Conservation (phyloP, 2,888 invertebrate genomes). For the Lomographa bimaculata region DNA sequence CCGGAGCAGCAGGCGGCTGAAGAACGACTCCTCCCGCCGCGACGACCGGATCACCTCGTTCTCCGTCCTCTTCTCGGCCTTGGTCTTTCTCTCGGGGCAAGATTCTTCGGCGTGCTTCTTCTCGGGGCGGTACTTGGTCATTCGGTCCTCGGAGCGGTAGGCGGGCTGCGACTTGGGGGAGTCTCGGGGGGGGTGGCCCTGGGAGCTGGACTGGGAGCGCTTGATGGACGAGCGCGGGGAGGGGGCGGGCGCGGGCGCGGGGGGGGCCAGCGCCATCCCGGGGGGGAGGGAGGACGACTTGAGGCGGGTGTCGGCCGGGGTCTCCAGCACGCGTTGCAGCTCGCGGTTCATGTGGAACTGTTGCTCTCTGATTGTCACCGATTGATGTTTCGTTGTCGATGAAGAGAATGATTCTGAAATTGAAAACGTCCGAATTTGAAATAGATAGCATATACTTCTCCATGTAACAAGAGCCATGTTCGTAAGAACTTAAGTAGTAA, state of each 20-base stretch:
- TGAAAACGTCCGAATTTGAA: constrained; percentile 7
- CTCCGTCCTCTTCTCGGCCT: constrained; percentile 74
- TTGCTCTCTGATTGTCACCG: constrained; percentile 67
- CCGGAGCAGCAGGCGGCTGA: constrained; percentile 86
- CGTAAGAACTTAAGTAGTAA: no score
- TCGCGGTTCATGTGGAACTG: constrained; percentile 67
- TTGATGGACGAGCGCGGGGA: constrained; percentile 76
- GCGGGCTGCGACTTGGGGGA: constrained; percentile 59
- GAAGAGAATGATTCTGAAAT: constrained; percentile 80
- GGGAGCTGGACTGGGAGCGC: constrained; percentile 77
- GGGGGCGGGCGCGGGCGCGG: constrained; percentile 74
- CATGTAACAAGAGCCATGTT: no score
- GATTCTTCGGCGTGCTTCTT: constrained; percentile 73
- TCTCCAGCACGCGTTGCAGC: constrained; percentile 65
- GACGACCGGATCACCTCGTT: constrained; percentile 74
- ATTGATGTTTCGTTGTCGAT: constrained; percentile 76
- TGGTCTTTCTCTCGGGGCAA: constrained; percentile 77
- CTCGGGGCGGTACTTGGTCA: constrained; percentile 61
- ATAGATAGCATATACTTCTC: no score
- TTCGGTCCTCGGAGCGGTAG: constrained; percentile 63
- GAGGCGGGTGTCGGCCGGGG: constrained; percentile 79
- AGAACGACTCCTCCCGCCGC: constrained; percentile 85
- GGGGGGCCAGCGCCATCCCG: constrained; percentile 82
- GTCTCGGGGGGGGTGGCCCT: constrained; percentile 68
- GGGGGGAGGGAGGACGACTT: constrained; percentile 87